Conservation (phyloP, 1,140 invertebrate species). For the Sminthurinus signatus region DNA sequence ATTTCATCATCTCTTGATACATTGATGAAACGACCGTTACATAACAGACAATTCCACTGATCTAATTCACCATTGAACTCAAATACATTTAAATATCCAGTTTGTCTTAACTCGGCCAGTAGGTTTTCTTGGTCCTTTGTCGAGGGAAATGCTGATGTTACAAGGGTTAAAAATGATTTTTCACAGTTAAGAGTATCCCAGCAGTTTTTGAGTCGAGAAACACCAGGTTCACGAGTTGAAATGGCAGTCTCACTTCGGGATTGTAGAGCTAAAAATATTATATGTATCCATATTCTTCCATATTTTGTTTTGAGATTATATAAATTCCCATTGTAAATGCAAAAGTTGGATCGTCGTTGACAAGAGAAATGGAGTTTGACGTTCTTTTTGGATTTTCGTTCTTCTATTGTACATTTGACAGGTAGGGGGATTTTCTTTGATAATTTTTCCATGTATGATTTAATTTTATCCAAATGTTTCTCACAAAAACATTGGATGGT, state of each 20-base stretch:
- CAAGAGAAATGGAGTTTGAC: conserved; percentile 85
- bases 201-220: conserved; percentile 77
- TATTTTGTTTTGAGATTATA: conserved; percentile 81
- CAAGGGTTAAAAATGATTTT: conserved; percentile 80
- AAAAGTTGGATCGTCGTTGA: conserved; percentile 74
- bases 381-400: conserved; percentile 72
- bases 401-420: conserved; percentile 81
- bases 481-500: conserved; percentile 91
- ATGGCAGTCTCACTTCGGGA: conserved; percentile 65
- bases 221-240: conserved; percentile 66
- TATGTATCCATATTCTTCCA: conserved; percentile 84
- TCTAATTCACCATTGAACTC: conserved; percentile 59
- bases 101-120: neutral
- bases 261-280: conserved; percentile 89
- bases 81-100: conserved; percentile 64
- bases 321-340: conserved; percentile 72
- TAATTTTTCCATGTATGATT: conserved; percentile 80
- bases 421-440: conserved; percentile 77
- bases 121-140: neutral
- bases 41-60: conserved; percentile 80
- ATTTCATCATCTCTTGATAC: neutral
- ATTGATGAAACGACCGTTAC: conserved; percentile 50
- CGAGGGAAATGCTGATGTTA: conserved; percentile 80
- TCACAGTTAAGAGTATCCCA: conserved; percentile 89
- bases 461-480: conserved; percentile 85